Evolutionary conservation across 1,140 invertebrate species (phyloP).

Genomic region (Zophobas morio): DNA sequence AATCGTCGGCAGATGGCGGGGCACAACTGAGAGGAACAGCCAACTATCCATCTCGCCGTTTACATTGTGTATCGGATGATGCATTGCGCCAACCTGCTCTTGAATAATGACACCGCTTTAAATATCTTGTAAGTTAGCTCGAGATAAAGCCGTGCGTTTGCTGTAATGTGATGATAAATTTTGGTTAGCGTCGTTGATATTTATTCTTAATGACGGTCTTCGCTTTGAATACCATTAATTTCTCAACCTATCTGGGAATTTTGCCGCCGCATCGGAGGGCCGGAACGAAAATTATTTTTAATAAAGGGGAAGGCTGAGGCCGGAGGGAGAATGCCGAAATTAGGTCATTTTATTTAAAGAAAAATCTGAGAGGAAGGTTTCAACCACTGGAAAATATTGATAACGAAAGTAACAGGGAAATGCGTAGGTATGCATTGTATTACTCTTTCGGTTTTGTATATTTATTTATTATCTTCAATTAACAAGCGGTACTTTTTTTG

Average conservation of each 20-base stretch:
- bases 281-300: conserved; percentile 26
- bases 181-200: conserved; percentile 51
- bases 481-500: not conserved
- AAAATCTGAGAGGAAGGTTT: too few relatives aligned
- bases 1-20: conserved; percentile 53
- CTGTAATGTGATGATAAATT: conserved; percentile 57
- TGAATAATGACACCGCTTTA: conserved; percentile 57
- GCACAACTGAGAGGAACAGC: conserved; percentile 19
- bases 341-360: too few relatives aligned
- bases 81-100: conserved; percentile 56
- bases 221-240: conserved; percentile 49
- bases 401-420: not conserved
- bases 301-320: not conserved
- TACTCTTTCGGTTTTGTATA: too few relatives aligned
- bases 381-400: not conserved
- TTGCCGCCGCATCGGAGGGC: not conserved
- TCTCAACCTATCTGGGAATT: conserved; percentile 13
- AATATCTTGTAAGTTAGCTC: conserved; percentile 58
- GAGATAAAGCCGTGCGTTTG: conserved; percentile 52
- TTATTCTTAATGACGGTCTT: conserved; percentile 53
- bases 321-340: too few relatives aligned
- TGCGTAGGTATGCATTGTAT: too few relatives aligned
- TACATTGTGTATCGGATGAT: conserved; percentile 55
- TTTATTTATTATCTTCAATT: too few relatives aligned
- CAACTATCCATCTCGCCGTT: conserved; percentile 50